Percentiles rank a stretch among this genome's conserved stretches.
phyloP scores from a whole-genome alignment of 2,888 invertebrate species.

The Lithophane socia region DNA sequence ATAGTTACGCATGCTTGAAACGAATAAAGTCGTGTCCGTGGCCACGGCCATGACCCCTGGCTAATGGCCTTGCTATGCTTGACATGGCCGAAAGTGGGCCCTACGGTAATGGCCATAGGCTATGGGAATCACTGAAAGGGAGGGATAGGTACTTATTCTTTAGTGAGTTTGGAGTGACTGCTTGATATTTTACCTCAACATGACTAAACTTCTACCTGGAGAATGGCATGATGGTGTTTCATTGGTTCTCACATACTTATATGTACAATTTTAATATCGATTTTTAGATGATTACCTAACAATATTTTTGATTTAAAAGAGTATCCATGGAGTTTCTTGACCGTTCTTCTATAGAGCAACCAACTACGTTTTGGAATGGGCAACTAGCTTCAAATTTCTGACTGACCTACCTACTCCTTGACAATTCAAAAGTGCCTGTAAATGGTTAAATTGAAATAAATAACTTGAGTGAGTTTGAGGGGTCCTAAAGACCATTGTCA shows the following conservation, averaged over 20 bases:
- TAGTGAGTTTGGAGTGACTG: neutral
- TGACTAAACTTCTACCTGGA: neutral
- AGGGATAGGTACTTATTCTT: conserved; percentile 10
- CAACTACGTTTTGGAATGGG: neutral
- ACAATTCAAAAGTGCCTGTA: neutral
- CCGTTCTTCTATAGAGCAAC: neutral
- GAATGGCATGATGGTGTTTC: neutral
- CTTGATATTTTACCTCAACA: neutral
- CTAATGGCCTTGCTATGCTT: conserved; percentile 60
- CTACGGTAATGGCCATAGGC: conserved; percentile 39
- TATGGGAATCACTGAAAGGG: conserved; percentile 34
- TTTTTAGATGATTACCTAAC: neutral
- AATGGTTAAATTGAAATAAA: neutral
- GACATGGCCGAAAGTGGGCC: conserved; percentile 47
- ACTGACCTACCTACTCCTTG: neutral
- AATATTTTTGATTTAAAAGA: neutral
- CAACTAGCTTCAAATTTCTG: neutral
- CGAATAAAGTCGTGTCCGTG: conserved; percentile 50
- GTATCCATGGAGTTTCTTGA: neutral
- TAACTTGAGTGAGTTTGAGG: neutral
- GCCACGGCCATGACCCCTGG: conserved; percentile 65
- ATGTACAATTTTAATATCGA: too few species aligned
- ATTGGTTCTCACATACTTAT: neutral
- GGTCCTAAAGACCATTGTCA: neutral
- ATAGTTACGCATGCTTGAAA: conserved; percentile 55